A percentile compares a stretch with the other conserved stretches of the same genome.
Evolutionary conservation across 2,888 invertebrate species (phyloP).

Genomic region (Epirrhoe tristata): DNA sequence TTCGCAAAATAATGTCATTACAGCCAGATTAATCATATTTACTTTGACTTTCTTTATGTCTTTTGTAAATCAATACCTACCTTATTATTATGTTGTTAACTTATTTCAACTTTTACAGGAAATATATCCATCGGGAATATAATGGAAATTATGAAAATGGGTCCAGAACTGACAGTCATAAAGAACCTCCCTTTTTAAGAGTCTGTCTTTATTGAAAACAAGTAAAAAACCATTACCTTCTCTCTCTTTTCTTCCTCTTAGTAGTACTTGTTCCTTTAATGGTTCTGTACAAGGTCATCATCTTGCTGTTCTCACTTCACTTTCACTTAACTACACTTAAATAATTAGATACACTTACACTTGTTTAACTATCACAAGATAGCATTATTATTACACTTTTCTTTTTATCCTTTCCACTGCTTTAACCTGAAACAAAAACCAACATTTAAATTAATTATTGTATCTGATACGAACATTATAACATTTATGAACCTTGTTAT

Average conservation of each 20-base stretch:
- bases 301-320: slow-evolving; percentile 63
- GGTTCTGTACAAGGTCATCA: slow-evolving; percentile 86
- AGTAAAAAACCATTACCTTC: slow-evolving; percentile 63
- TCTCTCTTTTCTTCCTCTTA: slow-evolving; percentile 81
- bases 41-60: too few species aligned
- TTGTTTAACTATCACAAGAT: slow-evolving; percentile 20
- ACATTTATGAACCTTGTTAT: too few species aligned
- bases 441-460: neutral
- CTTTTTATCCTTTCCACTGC: slow-evolving; percentile 22
- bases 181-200: too few species aligned
- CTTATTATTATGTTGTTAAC: too few species aligned
- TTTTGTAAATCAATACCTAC: too few species aligned
- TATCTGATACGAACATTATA: too few species aligned
- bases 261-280: slow-evolving; percentile 83
- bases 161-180: too few species aligned
- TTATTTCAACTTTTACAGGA: too few species aligned
- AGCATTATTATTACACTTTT: slow-evolving; percentile 29
- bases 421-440: slow-evolving; percentile 37
- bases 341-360: slow-evolving; percentile 29
- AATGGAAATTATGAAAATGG: too few species aligned
- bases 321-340: slow-evolving; percentile 45
- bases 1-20: too few species aligned
- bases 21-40: too few species aligned
- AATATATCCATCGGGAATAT: too few species aligned
- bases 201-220: neutral